Evolutionary conservation across 2,888 invertebrate species (phyloP), one percentile per base, ranked within the genome.

Genomic region (Masnerella sp.): DNA sequence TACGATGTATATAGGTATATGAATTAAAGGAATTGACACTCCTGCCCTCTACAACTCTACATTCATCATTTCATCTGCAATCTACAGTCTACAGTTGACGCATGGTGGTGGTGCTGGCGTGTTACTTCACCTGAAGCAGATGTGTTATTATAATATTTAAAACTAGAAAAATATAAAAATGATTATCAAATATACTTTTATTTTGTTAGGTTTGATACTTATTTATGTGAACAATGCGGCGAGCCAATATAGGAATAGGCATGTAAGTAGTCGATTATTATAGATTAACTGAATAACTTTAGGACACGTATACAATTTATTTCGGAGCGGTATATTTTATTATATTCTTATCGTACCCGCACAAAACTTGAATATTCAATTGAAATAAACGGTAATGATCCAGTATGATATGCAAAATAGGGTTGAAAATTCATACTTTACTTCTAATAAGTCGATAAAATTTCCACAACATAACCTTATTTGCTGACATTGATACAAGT

Each of bases 191-290:
- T 73, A 78, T 45, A 74, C 67, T 56, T 54, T 81, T 52, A 75
- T 77, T 25, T 56, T 82, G 2, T 36, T 85, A 9, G 77, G 78
- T 18, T 17, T 83, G n/a, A 59, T 76, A 36, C 52, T 79, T 20
- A 42, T 80, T 43, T 79, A 75, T 62, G 68, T 82, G 49, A 74
- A 76, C 56, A 45, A 82, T 78, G 83, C 77, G 32, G 51, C 61
- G 30, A 81, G 82, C 28, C 85, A 85, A 61, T 85, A 85, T 42
- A 82, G 83, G 34, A 79, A 81, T 1, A 87, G 85, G 81, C 82
- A 78, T 52, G 87, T 87, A 52, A 86, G 85, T 47, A 69, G 3
- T 14, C 22, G 17, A 25, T 22, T 22, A 36, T 68, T 20, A n/a
- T n/a, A n/a, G n/a, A n/a, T n/a, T n/a, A n/a, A n/a, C n/a, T n/a